Conservation (phyloP, 2,888 invertebrate genomes). For the Trissolcus brochymenae region DNA sequence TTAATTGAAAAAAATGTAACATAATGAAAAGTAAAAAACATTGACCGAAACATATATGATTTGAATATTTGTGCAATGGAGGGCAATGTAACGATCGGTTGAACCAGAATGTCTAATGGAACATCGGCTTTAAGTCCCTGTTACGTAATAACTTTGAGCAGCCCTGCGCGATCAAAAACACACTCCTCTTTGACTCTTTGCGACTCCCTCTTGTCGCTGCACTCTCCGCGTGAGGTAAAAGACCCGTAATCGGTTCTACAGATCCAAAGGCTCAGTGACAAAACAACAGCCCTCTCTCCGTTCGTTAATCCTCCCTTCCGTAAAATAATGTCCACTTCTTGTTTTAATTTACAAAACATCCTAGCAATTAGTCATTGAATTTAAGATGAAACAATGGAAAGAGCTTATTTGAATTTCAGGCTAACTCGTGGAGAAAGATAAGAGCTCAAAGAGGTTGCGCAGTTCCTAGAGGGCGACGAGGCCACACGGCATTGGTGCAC, state of each 20-base stretch:
- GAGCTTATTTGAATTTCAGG: constrained; percentile 69
- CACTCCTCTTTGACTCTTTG: constrained; percentile 38
- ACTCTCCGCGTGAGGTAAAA: constrained; percentile 44
- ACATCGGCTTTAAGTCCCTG: constrained; percentile 63
- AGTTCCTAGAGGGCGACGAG: constrained; percentile 86
- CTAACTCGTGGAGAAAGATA: constrained; percentile 81
- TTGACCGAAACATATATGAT: too few relatives aligned
- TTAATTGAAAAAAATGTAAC: too few relatives aligned
- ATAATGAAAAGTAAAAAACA: too few relatives aligned
- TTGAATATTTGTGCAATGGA: too few relatives aligned
- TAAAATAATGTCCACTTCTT: constrained; percentile 14
- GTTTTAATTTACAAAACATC: constrained; percentile 8
- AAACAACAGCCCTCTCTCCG: constrained; percentile 9
- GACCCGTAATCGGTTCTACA: constrained; percentile 56
- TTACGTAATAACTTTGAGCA: constrained; percentile 67
- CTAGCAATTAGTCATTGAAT: not conserved
- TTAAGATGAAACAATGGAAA: too few relatives aligned
- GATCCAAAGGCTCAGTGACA: constrained; percentile 53
- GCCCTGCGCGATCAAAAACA: constrained; percentile 52
- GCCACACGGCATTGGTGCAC: constrained; percentile 89
- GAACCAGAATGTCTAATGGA: constrained; percentile 31
- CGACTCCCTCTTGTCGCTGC: constrained; percentile 29
- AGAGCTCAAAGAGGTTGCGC: constrained; percentile 79
- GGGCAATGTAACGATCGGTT: too few relatives aligned
- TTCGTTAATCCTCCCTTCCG: too few relatives aligned